Conservation (phyloP, 1,140 invertebrate species). For the Cepaea nemoralis region DNA sequence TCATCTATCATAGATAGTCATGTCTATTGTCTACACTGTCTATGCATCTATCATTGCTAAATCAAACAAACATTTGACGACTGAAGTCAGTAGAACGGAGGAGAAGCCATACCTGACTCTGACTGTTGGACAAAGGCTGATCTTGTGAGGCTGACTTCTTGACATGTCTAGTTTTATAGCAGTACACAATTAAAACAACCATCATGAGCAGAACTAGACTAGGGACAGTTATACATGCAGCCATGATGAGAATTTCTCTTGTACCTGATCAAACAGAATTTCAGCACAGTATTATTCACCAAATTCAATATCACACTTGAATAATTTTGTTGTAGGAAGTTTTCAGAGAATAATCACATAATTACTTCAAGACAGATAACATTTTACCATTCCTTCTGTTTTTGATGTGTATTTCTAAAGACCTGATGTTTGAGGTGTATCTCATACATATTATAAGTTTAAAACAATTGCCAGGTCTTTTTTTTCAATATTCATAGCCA, state of each 20-base stretch:
- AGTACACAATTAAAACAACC: constrained; percentile 42
- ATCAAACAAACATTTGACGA: too few relatives aligned
- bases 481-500: too few relatives aligned
- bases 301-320: background rate
- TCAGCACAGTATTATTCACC: background rate
- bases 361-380: background rate
- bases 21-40: too few relatives aligned
- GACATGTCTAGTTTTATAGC: constrained; percentile 44
- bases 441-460: too few relatives aligned
- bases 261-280: constrained; percentile 43
- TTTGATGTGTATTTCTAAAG: too few relatives aligned
- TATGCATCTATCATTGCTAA: too few relatives aligned
- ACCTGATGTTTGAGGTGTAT: too few relatives aligned
- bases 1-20: too few relatives aligned
- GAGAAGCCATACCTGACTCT: constrained; percentile 38
- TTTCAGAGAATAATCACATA: background rate
- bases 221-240: constrained; percentile 45
- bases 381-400: too few relatives aligned
- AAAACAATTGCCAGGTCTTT: too few relatives aligned
- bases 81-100: too few relatives aligned
- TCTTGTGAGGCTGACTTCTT: constrained; percentile 49
- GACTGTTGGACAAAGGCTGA: constrained; percentile 42
- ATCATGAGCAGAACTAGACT: constrained; percentile 42
- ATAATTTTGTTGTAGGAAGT: too few relatives aligned
- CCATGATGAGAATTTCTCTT: constrained; percentile 49